Conservation (phyloP, 2,888 invertebrate genomes). For the Amphipyra berbera region DNA sequence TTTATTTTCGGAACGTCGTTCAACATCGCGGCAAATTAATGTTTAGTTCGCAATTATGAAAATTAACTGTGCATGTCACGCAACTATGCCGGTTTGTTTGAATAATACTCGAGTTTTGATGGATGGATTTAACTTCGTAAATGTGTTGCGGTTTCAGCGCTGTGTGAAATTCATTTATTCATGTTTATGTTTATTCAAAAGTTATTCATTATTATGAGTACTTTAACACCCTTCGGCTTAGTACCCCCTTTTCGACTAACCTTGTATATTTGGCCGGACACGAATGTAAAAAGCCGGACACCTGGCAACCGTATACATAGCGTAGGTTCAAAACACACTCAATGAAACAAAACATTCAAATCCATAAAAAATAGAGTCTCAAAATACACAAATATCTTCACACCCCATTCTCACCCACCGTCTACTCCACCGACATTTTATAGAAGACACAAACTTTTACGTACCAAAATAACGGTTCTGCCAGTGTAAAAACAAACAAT, state of each 20-base stretch:
- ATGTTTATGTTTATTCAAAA: too few relatives aligned
- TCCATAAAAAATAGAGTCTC: background rate
- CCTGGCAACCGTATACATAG: too few relatives aligned
- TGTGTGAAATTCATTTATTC: too few relatives aligned
- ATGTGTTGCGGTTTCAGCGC: conserved; percentile 2
- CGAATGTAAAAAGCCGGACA: too few relatives aligned
- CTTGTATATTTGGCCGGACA: too few relatives aligned
- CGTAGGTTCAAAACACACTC: background rate
- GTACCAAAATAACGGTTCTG: conserved; percentile 3
- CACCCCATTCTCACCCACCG: background rate
- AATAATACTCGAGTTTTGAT: conserved; percentile 26
- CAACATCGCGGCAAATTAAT: conserved; percentile 56
- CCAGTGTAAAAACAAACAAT: conserved; percentile 19
- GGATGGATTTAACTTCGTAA: conserved; percentile 16
- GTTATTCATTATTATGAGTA: too few relatives aligned
- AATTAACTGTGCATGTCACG: conserved; percentile 43
- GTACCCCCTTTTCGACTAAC: too few relatives aligned
- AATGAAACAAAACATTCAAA: background rate
- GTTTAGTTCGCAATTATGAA: conserved; percentile 47
- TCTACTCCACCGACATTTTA: conserved; percentile 7
- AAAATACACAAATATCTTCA: conserved; percentile 1
- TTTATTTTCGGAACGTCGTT: conserved; percentile 30
- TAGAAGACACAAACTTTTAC: conserved; percentile 11
- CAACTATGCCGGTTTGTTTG: conserved; percentile 31
- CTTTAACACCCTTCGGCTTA: too few relatives aligned